Conservation (phyloP, 2,888 invertebrate genomes). For the Thereva unica region DNA sequence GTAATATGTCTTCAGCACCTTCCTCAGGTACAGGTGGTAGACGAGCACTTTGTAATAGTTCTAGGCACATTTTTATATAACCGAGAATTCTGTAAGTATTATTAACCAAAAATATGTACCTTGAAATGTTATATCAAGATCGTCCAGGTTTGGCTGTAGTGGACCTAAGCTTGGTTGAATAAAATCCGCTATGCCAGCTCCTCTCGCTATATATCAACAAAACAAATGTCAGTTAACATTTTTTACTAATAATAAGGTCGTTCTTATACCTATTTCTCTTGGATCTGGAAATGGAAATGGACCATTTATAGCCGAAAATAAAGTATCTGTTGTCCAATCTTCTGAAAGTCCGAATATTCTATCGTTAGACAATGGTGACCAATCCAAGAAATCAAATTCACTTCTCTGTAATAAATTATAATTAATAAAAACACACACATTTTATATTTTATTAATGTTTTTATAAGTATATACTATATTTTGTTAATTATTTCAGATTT, state of each 20-base stretch:
- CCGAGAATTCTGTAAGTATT: neutral
- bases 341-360: constrained; percentile 53
- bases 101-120: constrained; percentile 59
- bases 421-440: neutral
- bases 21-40: constrained; percentile 68
- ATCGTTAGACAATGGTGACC: constrained; percentile 55
- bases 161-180: constrained; percentile 98
- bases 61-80: constrained; percentile 46
- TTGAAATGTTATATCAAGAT: constrained; percentile 83
- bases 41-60: constrained; percentile 57
- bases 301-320: constrained; percentile 78
- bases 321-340: constrained; percentile 78
- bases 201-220: constrained; percentile 59
- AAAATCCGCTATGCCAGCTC: constrained; percentile 89
- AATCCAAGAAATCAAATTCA: constrained; percentile 58
- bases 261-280: constrained; percentile 82
- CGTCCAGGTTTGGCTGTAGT: constrained; percentile 94
- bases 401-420: constrained; percentile 50
- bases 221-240: neutral
- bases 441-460: neutral
- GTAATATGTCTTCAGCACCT: constrained; percentile 63
- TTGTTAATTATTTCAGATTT: too few species aligned
- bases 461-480: neutral
- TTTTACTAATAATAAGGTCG: constrained; percentile 1
- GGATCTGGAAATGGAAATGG: constrained; percentile 97